phyloP scores from a whole-genome alignment of 1,140 invertebrate genomes.

The Ditylenchus dipsaci region DNA sequence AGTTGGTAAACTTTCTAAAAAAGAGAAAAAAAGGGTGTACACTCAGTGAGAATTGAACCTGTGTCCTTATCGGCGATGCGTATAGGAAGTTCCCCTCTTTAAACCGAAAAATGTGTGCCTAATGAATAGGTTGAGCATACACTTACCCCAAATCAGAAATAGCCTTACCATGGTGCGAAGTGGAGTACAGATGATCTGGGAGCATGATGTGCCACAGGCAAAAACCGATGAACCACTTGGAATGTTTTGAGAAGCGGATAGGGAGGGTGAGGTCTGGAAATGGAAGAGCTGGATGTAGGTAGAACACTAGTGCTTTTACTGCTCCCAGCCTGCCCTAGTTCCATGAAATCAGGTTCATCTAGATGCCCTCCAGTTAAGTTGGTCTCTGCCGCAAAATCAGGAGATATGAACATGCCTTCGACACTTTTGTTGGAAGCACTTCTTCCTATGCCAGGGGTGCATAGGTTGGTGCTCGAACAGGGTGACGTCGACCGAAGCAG shows the following conservation, averaged over 20 bases:
- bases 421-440: background rate
- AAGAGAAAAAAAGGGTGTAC: too few relatives aligned
- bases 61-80: too few relatives aligned
- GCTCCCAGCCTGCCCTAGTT: background rate
- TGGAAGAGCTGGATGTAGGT: background rate
- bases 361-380: background rate
- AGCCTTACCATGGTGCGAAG: slow-evolving; percentile 46
- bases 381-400: background rate
- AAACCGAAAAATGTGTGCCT: too few relatives aligned
- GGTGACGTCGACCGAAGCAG: background rate
- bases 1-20: too few relatives aligned
- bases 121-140: too few relatives aligned
- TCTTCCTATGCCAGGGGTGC: background rate
- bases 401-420: background rate
- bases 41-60: too few relatives aligned
- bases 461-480: background rate
- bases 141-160: too few relatives aligned
- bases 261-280: background rate
- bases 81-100: too few relatives aligned
- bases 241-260: background rate
- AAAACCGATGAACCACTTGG: slow-evolving; percentile 18
- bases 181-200: slow-evolving; percentile 33
- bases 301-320: background rate
- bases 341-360: background rate
- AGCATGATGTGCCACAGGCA: slow-evolving; percentile 28